Evolutionary conservation across 2,797 vertebrate genomes (phyloP).

Genomic region (Cephalopachus bancanus): DNA sequence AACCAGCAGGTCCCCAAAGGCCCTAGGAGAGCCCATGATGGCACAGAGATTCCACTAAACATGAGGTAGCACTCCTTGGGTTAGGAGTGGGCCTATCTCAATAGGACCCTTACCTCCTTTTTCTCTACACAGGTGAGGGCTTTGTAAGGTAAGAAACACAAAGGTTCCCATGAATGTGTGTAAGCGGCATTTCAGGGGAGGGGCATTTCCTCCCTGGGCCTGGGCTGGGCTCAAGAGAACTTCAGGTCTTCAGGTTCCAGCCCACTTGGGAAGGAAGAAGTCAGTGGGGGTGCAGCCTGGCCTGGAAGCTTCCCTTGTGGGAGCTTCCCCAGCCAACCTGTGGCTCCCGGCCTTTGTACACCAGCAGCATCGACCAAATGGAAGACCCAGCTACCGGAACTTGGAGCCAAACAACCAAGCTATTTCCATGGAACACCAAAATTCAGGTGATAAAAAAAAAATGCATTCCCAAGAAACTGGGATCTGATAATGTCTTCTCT

Average conservation of each 20-base stretch:
- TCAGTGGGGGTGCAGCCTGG: rapidly evolving
- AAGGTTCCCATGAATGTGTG: background rate
- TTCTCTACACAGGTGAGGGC: background rate
- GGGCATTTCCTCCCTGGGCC: background rate
- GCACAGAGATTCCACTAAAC: rapidly evolving
- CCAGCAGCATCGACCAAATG: rapidly evolving
- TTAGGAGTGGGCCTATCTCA: background rate
- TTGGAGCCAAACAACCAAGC: background rate
- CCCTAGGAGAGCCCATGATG: background rate
- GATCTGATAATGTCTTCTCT: too few relatives aligned
- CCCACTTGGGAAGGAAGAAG: too few relatives aligned
- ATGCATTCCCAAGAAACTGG: background rate
- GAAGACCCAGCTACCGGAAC: background rate
- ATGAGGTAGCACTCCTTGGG: rapidly evolving
- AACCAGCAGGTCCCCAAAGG: background rate
- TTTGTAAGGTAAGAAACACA: background rate
- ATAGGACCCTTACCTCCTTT: background rate
- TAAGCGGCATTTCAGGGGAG: background rate
- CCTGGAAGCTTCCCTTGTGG: background rate
- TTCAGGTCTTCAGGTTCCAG: background rate
- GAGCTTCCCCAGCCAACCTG: background rate
- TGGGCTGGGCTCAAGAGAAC: background rate
- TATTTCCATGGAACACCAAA: background rate
- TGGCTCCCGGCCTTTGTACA: background rate
- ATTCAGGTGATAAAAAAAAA: background rate